Evolutionary conservation across 2,888 invertebrate species (phyloP), one percentile per base, ranked within the genome.

Genomic region (Fissipunctia ypsillon): DNA sequence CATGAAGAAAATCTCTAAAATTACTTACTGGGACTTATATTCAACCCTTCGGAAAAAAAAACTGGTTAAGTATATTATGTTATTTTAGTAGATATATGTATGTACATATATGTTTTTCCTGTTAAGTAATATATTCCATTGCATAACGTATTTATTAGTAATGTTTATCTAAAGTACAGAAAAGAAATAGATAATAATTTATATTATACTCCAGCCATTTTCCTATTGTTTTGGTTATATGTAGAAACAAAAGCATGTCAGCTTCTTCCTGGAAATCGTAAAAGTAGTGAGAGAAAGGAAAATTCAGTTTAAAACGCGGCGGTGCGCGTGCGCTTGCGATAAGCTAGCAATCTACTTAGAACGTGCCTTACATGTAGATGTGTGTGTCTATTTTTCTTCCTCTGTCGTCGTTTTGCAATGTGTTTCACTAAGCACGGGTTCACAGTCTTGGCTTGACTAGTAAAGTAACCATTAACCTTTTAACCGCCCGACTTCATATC

Each of bases 211-310:
- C 28, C 38, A 73, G 52, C 12, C 25, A 28, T 67, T 81, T 74
- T 69, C 84, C 69, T 69, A 75, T 76, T 70, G 66, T 45, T 60
- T 78, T 60, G 41, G 50, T n/a, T 25, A 38, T 61, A n/a, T n/a
- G n/a, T 31, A 48, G 14, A 56, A 66, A 73, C 52, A 52, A 72
- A 65, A 73, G 41, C 31, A 78, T 78, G 78, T 66, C 52, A 38
- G 65, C 25, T 50, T 38, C 38, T 81, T 83, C 84, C n/a, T 67
- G 41, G 80, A 80, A 80, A 54, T 80, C 80, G 67, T 83, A 64
- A 73, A 79, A 69, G 61, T 83, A 69, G 73, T 50, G 10, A 80
- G 79, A 79, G 80, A 78, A 82, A 83, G 60, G 73, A 73, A 78
- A 72, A 69, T 48, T 81, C 28, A 48, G 52, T 76, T 68, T 54